Percentiles rank a stretch among this genome's conserved stretches.
Evolutionary conservation across 2,797 vertebrate genomes (phyloP).

Genomic region (Siniperca undulata): DNA sequence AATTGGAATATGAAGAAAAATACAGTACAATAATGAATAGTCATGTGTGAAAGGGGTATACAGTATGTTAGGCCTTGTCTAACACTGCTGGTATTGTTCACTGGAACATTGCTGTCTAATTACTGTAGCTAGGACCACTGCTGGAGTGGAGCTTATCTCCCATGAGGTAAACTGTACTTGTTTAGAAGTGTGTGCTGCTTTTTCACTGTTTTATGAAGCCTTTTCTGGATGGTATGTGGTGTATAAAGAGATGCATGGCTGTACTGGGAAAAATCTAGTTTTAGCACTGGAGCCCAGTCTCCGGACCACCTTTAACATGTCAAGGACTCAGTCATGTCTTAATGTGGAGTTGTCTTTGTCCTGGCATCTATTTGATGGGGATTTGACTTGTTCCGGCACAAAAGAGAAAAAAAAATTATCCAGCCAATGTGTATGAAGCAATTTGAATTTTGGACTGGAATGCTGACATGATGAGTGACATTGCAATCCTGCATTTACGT

Average conservation of each 20-base stretch:
- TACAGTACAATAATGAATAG: constrained; percentile 23
- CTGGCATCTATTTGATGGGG: background rate
- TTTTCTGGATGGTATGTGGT: background rate
- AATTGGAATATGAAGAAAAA: constrained; percentile 59
- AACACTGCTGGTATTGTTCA: constrained; percentile 13
- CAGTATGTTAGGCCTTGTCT: background rate
- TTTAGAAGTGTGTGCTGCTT: constrained; percentile 9
- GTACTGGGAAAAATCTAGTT: too few species aligned
- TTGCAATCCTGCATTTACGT: background rate
- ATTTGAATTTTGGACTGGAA: background rate
- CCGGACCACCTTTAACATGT: background rate
- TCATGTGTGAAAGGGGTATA: background rate
- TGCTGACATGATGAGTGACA: background rate
- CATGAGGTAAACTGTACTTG: constrained; percentile 1
- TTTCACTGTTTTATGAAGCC: background rate
- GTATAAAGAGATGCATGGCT: background rate
- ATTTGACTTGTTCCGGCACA: background rate
- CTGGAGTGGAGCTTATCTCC: background rate
- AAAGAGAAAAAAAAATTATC: background rate
- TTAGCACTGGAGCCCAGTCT: background rate
- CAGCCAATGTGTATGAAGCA: background rate
- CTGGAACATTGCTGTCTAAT: constrained; percentile 30
- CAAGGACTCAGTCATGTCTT: background rate
- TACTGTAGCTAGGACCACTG: background rate
- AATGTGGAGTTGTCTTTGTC: background rate